phyloP scores from a whole-genome alignment of 2,797 vertebrate species.

The Ctenopoma multispine region DNA sequence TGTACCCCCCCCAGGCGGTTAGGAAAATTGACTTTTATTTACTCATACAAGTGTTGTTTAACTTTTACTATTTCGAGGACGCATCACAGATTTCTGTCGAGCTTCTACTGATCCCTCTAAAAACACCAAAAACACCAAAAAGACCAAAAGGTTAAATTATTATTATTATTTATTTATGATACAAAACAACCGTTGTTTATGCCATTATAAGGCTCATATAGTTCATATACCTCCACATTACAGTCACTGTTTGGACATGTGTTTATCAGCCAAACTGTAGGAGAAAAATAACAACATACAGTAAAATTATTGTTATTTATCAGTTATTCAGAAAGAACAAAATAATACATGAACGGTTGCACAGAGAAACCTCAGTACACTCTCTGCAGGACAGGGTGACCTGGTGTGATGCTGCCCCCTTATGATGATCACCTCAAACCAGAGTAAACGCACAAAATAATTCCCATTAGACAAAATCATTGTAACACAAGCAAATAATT shows the following conservation, averaged over 20 bases:
- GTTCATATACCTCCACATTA: background rate
- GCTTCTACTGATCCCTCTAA: no score
- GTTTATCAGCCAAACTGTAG: background rate
- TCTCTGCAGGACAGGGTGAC: background rate
- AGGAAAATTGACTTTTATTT: no score
- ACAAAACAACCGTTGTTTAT: background rate
- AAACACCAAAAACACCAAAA: no score
- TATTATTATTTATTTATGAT: background rate
- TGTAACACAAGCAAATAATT: background rate
- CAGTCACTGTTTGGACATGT: background rate
- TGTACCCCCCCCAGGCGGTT: no score
- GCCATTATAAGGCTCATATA: background rate
- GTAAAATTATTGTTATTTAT: background rate
- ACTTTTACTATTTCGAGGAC: no score
- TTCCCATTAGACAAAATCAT: background rate
- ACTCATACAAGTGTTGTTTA: no score
- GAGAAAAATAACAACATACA: conserved; percentile 4
- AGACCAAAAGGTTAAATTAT: background rate
- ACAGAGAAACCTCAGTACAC: background rate
- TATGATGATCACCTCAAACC: background rate
- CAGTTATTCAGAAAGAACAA: conserved; percentile 9
- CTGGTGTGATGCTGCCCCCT: conserved; percentile 25
- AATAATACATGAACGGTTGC: background rate
- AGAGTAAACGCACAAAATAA: conserved; percentile 9
- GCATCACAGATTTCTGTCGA: no score